These are phyloP conservation scores for Nomada ruficornis DNA, from an alignment of 2,888 invertebrate species.

Conservation along the genomic window DNA sequence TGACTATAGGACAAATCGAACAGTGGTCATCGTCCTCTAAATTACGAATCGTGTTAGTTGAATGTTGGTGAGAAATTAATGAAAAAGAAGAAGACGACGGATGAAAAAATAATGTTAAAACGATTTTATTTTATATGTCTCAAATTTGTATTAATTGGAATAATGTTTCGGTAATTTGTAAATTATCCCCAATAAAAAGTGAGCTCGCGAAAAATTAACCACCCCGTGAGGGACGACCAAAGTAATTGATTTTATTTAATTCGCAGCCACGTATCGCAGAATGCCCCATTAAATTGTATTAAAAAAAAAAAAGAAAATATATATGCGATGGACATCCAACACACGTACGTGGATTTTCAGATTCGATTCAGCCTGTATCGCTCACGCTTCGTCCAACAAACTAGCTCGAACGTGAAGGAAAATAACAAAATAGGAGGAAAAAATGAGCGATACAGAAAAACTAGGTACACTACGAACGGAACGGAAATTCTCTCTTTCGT, in stretches of 20 bases:
- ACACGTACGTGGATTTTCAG: neutral
- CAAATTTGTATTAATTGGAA: no score
- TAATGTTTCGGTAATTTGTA: no score
- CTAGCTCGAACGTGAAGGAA: neutral
- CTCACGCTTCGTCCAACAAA: neutral
- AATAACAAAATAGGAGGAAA: neutral
- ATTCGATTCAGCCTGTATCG: neutral
- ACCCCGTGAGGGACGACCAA: neutral
- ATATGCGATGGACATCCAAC: neutral
- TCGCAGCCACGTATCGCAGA: neutral
- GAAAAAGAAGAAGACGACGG: no score
- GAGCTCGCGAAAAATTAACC: neutral
- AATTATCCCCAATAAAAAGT: no score
- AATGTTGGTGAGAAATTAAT: no score
- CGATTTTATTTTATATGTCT: no score
- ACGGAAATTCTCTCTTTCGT: neutral
- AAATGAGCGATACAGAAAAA: neutral
- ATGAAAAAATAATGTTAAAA: no score
- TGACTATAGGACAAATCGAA: neutral
- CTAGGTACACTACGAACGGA: neutral
- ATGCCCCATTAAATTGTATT: neutral
- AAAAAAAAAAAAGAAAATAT: no score
- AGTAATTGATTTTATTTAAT: no score
- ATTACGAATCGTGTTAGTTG: no score
- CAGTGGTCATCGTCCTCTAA: neutral